These are phyloP conservation scores for Anagrus nilaparvatae DNA, from an alignment of 1,140 invertebrate genomes.

Conservation along the genomic window DNA sequence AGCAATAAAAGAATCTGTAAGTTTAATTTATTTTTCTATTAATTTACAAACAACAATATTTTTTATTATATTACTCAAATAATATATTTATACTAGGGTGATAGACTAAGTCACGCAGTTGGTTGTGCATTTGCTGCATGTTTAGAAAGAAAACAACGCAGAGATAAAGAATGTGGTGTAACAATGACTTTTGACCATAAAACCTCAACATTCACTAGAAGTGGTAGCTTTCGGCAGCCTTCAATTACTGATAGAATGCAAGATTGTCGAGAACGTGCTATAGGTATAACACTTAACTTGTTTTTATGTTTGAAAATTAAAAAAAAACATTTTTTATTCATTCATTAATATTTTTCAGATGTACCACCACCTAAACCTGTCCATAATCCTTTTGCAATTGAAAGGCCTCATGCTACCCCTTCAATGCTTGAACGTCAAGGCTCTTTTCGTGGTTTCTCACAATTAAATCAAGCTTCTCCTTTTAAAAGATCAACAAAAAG, in stretches of 20 bases:
- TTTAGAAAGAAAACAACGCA: slow-evolving; percentile 91
- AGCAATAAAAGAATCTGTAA: slow-evolving; percentile 84
- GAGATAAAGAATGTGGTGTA: slow-evolving; percentile 93
- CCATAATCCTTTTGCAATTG: slow-evolving; percentile 86
- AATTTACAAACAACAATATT: slow-evolving; percentile 1
- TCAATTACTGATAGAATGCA: slow-evolving; percentile 70
- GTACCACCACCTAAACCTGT: slow-evolving; percentile 50
- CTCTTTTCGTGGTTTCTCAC: slow-evolving; percentile 79
- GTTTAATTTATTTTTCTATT: slow-evolving; percentile 12
- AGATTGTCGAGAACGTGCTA: slow-evolving; percentile 33
- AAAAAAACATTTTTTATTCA: neutral
- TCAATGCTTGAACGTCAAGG: slow-evolving; percentile 88
- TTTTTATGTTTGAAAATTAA: neutral
- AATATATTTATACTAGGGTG: slow-evolving; percentile 55
- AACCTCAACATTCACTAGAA: slow-evolving; percentile 86
- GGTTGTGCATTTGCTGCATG: slow-evolving; percentile 99
- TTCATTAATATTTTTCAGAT: slow-evolving; percentile 28
- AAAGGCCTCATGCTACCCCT: slow-evolving; percentile 87
- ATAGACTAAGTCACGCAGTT: slow-evolving; percentile 95
- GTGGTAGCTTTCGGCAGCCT: slow-evolving; percentile 80
- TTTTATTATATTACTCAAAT: slow-evolving; percentile 1
- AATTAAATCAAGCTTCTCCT: slow-evolving; percentile 72
- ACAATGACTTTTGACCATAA: slow-evolving; percentile 91
- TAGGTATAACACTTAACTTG: slow-evolving; percentile 27
- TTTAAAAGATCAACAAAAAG: too few relatives aligned